Percentiles rank a stretch among this genome's conserved stretches.
Evolutionary conservation across 2,888 invertebrate genomes (phyloP).

Genomic region (Rotaria magnacalcarata): DNA sequence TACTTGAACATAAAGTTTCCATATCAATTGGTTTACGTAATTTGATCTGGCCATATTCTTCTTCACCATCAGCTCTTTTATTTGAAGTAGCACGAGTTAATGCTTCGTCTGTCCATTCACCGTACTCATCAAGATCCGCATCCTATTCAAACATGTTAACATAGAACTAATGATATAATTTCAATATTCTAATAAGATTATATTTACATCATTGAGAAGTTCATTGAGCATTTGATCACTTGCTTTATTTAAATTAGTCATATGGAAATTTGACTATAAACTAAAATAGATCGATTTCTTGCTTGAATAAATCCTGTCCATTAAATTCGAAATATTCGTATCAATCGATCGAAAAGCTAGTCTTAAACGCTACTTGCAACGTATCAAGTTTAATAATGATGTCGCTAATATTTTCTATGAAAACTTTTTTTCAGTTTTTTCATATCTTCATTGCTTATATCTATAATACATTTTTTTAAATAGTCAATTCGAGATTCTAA

Average conservation of each 20-base stretch:
- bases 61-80: not conserved
- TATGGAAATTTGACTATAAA: not conserved
- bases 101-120: conserved; percentile 6
- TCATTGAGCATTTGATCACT: not conserved
- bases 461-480: no score
- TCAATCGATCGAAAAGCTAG: not conserved
- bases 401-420: not conserved
- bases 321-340: not conserved
- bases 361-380: not conserved
- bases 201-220: not conserved
- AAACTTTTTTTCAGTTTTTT: no score
- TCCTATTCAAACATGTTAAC: not conserved
- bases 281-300: not conserved
- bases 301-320: not conserved
- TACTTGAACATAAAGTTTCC: not conserved
- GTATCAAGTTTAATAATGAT: not conserved
- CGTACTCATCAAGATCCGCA: not conserved
- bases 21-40: conserved; percentile 24
- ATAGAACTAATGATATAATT: not conserved
- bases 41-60: not conserved
- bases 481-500: not conserved
- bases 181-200: not conserved
- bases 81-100: not conserved
- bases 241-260: not conserved
- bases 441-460: no score